Evolutionary conservation across 1,140 invertebrate species (phyloP).

Genomic region (Watersipora subatra): DNA sequence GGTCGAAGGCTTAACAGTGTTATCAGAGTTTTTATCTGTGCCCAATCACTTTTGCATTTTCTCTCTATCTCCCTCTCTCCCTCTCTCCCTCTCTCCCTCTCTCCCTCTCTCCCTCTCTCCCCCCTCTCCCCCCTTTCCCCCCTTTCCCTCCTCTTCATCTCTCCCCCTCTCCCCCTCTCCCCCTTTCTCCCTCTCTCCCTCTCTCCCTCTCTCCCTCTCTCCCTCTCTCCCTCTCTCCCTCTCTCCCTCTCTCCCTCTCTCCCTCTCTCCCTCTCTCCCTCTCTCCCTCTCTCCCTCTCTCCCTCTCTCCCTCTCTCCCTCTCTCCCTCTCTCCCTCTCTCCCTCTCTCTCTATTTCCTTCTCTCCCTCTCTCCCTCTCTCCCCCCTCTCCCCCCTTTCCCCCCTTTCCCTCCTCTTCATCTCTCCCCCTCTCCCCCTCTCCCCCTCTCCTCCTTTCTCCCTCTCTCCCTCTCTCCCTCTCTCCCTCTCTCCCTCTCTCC

Average conservation of each 20-base stretch:
- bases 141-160: not conserved
- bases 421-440: too few species aligned
- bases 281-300: not conserved
- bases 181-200: not conserved
- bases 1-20: too few species aligned
- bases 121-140: not conserved
- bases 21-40: too few species aligned
- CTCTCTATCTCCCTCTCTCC: too few species aligned
- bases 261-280: not conserved
- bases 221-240: not conserved
- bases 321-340: slow-evolving; percentile 1
- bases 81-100: not conserved
- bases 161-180: too few species aligned
- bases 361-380: not conserved
- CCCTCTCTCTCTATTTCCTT: too few species aligned
- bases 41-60: not conserved
- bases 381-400: not conserved
- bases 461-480: not conserved
- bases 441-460: not conserved
- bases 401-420: not conserved
- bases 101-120: not conserved
- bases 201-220: not conserved
- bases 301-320: not conserved
- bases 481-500: slow-evolving; percentile 6
- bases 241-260: not conserved